These are phyloP conservation scores for Zaprionus capensis DNA, from an alignment of 1,140 invertebrate genomes.

Conservation along the genomic window DNA sequence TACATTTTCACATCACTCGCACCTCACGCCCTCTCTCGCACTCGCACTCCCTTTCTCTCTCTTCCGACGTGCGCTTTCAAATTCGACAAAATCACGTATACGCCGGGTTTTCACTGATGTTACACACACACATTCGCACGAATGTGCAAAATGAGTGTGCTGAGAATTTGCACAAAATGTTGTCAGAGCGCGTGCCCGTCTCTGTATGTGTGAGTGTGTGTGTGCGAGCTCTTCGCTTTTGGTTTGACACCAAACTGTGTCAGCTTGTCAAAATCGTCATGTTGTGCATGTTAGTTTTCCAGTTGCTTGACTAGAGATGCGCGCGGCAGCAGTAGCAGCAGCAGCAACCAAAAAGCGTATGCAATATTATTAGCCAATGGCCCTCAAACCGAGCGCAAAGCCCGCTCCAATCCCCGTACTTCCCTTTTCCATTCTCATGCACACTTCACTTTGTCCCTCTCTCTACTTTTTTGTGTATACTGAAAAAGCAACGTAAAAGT, in stretches of 20 bases:
- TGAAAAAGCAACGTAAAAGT: conserved; percentile 8
- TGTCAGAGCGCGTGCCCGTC: conserved; percentile 4
- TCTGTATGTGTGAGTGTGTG: conserved; percentile 18
- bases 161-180: conserved; percentile 71
- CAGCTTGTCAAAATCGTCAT: conserved; percentile 81
- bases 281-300: conserved; percentile 78
- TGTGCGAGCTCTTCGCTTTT: conserved; percentile 27
- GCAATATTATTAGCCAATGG: conserved; percentile 39
- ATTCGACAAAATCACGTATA: conserved; percentile 82
- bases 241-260: conserved; percentile 80
- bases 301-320: conserved; percentile 69
- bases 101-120: conserved; percentile 73
- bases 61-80: conserved; percentile 71
- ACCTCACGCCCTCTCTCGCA: background rate
- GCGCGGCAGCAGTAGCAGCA: conserved; percentile 24
- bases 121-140: conserved; percentile 58
- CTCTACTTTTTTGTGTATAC: background rate
- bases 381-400: conserved; percentile 3
- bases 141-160: conserved; percentile 62
- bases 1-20: conserved; percentile 60
- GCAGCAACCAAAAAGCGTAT: conserved; percentile 25
- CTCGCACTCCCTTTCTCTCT: background rate
- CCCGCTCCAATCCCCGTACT: background rate
- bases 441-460: background rate
- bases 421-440: background rate